Evolutionary conservation across 2,113 vertebrate species (phyloP), one percentile per base, ranked within the genome.

Genomic region (Charadrius vociferus): DNA sequence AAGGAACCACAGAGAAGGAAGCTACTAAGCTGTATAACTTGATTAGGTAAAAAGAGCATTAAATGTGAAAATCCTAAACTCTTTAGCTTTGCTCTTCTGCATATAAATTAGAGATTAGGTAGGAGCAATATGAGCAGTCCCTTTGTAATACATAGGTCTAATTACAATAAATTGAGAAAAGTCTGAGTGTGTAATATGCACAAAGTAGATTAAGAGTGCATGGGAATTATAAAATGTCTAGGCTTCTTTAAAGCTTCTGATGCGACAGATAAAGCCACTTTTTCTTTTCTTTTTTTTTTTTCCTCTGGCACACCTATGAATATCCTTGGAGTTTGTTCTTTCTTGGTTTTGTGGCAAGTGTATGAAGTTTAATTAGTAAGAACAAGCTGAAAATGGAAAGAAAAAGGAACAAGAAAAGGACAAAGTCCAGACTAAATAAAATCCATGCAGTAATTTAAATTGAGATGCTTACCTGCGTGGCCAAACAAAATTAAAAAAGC

Each of bases 41-140:
- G 92, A 93, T 96, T 97, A 97, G 37, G 91, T 81, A 96, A 97
- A 94, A 96, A 95, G 58, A 94, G 53, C 62, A 97, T 97, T 97
- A 95, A 92, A 97, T 94, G 62, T 87, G 68, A 94, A 98, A 97
- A 97, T 97, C 90, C 70, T 96, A 90, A 97, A 96, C 81, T 95
- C 85, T 96, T 97, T 89, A 95, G 67, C 73, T 95, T 93, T 95
- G 56, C 81, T 95, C 39, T 91, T 96, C 92, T 97, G 84, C 96
- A 97, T 98, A 96, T 94, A 96, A 97, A 97, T 97, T 90, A 96
- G 67, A 97, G 81, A 97, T 97, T 97, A 97, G 47, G 86, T 84
- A 92, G 47, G 74, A 95, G 62, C 50, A 98, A 61, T 58, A 92
- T 67, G 37, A 96, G 50, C 43, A 87, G 77, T 81, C 41, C 29